Conservation (phyloP, 2,888 invertebrate species). For the Drosophila limbata region DNA sequence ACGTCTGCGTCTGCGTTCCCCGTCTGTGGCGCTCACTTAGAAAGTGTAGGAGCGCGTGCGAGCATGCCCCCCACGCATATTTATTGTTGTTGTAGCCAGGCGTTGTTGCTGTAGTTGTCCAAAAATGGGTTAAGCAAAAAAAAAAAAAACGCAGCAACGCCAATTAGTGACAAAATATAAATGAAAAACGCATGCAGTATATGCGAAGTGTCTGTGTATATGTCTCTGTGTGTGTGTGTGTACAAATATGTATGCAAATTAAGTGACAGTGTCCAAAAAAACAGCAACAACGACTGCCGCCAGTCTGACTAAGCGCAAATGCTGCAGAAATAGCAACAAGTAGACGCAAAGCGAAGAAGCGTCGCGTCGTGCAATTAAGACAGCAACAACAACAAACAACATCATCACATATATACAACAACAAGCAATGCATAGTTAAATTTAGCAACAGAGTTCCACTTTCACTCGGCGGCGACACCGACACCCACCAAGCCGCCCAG, state of each 20-base stretch:
- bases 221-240: constrained; percentile 35
- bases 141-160: constrained; percentile 61
- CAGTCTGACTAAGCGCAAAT: constrained; percentile 76
- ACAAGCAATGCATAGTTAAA: constrained; percentile 69
- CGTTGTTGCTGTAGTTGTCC: constrained; percentile 37
- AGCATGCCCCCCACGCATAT: constrained; percentile 71
- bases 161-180: constrained; percentile 78
- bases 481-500: constrained; percentile 46
- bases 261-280: constrained; percentile 61
- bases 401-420: constrained; percentile 30
- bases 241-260: constrained; percentile 60
- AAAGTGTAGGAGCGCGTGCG: constrained; percentile 63
- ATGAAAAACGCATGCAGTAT: constrained; percentile 65
- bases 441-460: constrained; percentile 83
- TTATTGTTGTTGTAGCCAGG: constrained; percentile 30
- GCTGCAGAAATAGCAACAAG: constrained; percentile 77
- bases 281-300: constrained; percentile 48
- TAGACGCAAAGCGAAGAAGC: constrained; percentile 61
- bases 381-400: constrained; percentile 57
- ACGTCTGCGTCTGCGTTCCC: constrained; percentile 28
- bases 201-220: constrained; percentile 11
- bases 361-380: constrained; percentile 77
- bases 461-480: constrained; percentile 70
- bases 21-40: constrained; percentile 59
- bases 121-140: constrained; percentile 66